These are phyloP conservation scores for Pelecanus crispus DNA, from an alignment of 2,113 vertebrate genomes.

Conservation along the genomic window DNA sequence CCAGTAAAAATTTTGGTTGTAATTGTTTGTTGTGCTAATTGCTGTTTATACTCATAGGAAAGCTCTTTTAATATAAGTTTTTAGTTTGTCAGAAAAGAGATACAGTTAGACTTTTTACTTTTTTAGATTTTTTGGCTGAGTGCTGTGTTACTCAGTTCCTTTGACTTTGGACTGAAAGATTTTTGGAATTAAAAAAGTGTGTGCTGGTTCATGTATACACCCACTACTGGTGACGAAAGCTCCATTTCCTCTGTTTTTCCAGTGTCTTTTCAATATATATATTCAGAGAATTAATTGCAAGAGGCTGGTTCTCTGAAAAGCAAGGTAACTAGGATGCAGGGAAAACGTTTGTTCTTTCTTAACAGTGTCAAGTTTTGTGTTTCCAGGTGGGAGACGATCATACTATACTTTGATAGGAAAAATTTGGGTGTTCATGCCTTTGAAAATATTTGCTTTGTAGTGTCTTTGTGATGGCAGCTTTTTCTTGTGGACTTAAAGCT, in stretches of 20 bases:
- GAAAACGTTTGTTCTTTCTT: background rate
- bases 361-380: background rate
- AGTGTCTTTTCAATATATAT: background rate
- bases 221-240: background rate
- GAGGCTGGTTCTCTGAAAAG: background rate
- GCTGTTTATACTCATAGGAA: background rate
- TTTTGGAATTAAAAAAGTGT: background rate
- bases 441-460: background rate
- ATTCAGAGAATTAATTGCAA: background rate
- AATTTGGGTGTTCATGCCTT: background rate
- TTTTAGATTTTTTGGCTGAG: background rate
- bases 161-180: background rate
- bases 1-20: background rate
- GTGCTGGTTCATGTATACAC: background rate
- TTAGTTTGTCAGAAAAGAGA: background rate
- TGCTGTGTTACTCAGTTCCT: background rate
- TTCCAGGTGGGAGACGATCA: background rate
- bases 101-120: background rate
- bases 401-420: background rate
- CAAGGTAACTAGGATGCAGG: background rate
- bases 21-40: background rate
- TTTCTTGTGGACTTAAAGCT: background rate
- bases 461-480: background rate
- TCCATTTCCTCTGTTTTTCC: background rate
- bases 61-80: background rate